Percentiles rank a stretch among this genome's conserved stretches.
phyloP scores from a whole-genome alignment of 2,797 vertebrate species.

The Epinephelus awoara region DNA sequence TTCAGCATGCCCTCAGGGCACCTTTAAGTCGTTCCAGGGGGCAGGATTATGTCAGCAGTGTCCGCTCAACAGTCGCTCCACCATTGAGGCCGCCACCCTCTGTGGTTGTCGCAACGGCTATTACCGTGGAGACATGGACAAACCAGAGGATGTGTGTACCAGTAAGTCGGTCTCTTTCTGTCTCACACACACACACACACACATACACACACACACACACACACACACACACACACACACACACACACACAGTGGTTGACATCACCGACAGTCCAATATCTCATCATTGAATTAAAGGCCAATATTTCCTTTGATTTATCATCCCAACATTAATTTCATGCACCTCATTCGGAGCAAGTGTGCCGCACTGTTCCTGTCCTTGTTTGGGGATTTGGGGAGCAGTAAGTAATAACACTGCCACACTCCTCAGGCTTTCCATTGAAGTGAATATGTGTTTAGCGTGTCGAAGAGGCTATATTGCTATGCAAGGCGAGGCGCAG shows the following conservation, averaged over 20 bases:
- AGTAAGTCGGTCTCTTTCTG: conserved; percentile 86
- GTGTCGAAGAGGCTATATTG: conserved; percentile 67
- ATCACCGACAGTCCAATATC: conserved; percentile 30
- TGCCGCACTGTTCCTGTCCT: conserved; percentile 46
- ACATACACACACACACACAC: neutral
- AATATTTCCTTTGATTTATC: conserved; percentile 63
- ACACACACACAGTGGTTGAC: conserved; percentile 13
- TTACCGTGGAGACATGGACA: conserved; percentile 93
- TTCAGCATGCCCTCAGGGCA: conserved; percentile 93
- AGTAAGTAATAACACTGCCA: conserved; percentile 76
- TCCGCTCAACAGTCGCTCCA: conserved; percentile 93
- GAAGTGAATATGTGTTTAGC: conserved; percentile 73
- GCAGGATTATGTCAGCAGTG: conserved; percentile 89
- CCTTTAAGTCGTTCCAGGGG: conserved; percentile 94
- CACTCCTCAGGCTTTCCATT: conserved; percentile 68
- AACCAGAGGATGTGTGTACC: conserved; percentile 89
- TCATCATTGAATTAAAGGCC: conserved; percentile 63
- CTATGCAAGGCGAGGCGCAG: conserved; percentile 68
- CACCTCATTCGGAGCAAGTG: conserved; percentile 45
- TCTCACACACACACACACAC: conserved; percentile 6
- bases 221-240: neutral
- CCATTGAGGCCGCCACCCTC: conserved; percentile 89
- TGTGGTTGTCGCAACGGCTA: conserved; percentile 93
- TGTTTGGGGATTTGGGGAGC: conserved; percentile 74
- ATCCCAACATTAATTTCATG: conserved; percentile 57